These are phyloP conservation scores for Spinus olivaceus DNA, from an alignment of 2,797 vertebrate species.

Conservation along the genomic window DNA sequence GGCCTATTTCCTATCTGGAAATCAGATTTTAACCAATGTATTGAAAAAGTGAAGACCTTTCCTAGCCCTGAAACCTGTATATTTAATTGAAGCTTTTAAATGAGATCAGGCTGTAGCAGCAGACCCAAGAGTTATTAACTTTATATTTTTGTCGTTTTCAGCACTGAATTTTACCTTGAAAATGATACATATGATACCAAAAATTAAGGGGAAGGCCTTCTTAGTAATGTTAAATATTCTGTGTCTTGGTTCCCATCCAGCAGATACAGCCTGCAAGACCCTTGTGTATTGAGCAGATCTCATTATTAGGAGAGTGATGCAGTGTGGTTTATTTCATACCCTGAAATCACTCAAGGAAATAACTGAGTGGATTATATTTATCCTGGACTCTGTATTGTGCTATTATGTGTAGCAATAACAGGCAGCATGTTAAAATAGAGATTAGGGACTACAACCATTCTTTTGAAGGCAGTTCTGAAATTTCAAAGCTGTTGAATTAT, in stretches of 20 bases:
- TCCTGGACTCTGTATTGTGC: slow-evolving; percentile 16
- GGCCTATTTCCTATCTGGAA: slow-evolving; percentile 34
- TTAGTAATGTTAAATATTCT: slow-evolving; percentile 60
- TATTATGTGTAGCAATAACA: slow-evolving; percentile 57
- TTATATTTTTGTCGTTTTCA: slow-evolving; percentile 60
- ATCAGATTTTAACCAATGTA: slow-evolving; percentile 23
- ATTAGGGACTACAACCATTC: slow-evolving; percentile 41
- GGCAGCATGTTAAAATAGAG: slow-evolving; percentile 64
- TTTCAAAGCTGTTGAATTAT: slow-evolving; percentile 73
- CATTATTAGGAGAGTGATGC: slow-evolving; percentile 67
- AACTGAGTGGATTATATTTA: slow-evolving; percentile 55
- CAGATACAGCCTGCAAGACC: slow-evolving; percentile 44
- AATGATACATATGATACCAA: slow-evolving; percentile 11
- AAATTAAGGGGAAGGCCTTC: slow-evolving; percentile 34
- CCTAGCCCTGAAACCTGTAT: slow-evolving; percentile 35
- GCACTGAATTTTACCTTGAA: slow-evolving; percentile 56
- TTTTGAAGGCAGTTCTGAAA: slow-evolving; percentile 47
- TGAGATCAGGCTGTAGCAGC: slow-evolving; percentile 5
- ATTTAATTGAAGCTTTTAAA: slow-evolving; percentile 52
- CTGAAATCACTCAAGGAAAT: slow-evolving; percentile 60
- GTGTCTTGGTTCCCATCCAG: slow-evolving; percentile 45
- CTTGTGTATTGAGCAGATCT: slow-evolving; percentile 65
- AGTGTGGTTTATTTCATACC: slow-evolving; percentile 59
- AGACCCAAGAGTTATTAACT: slow-evolving; percentile 21
- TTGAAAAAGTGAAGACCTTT: slow-evolving; percentile 30